Evolutionary conservation across 2,888 invertebrate genomes (phyloP).

Genomic region (Drosophila crucigera): DNA sequence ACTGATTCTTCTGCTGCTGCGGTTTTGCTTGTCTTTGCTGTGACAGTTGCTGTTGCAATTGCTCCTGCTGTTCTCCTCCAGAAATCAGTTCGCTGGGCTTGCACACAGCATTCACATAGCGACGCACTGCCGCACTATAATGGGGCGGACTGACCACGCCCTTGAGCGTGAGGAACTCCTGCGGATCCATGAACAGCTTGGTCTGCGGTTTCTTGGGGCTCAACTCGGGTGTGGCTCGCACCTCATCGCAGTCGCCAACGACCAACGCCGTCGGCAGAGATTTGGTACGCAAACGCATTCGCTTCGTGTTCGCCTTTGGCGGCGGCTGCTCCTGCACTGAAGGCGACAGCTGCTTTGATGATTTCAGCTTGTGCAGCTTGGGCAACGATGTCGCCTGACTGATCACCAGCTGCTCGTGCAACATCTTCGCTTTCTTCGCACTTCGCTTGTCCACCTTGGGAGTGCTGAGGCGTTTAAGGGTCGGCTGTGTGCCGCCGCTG

Average conservation of each 20-base stretch:
- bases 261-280: slow-evolving; percentile 33
- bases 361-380: background rate
- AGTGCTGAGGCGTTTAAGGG: slow-evolving; percentile 14
- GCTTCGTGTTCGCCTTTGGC: slow-evolving; percentile 11
- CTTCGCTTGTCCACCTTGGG: slow-evolving; percentile 16
- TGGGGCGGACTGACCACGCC: slow-evolving; percentile 37
- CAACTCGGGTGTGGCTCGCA: background rate
- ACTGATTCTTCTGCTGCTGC: background rate
- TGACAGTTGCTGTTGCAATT: background rate
- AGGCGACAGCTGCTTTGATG: slow-evolving; percentile 18
- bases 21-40: background rate
- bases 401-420: background rate
- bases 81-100: slow-evolving; percentile 4
- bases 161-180: slow-evolving; percentile 22
- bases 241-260: background rate
- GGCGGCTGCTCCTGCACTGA: slow-evolving; percentile 7
- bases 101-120: slow-evolving; percentile 23
- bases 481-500: slow-evolving; percentile 39
- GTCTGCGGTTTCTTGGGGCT: background rate
- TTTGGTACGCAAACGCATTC: slow-evolving; percentile 42
- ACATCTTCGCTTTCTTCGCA: slow-evolving; percentile 18
- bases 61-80: background rate
- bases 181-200: slow-evolving; percentile 12
- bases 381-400: slow-evolving; percentile 1
- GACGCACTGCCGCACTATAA: slow-evolving; percentile 24